Evolutionary conservation across 2,797 vertebrate species (phyloP).

Genomic region (Anguilla obscura): DNA sequence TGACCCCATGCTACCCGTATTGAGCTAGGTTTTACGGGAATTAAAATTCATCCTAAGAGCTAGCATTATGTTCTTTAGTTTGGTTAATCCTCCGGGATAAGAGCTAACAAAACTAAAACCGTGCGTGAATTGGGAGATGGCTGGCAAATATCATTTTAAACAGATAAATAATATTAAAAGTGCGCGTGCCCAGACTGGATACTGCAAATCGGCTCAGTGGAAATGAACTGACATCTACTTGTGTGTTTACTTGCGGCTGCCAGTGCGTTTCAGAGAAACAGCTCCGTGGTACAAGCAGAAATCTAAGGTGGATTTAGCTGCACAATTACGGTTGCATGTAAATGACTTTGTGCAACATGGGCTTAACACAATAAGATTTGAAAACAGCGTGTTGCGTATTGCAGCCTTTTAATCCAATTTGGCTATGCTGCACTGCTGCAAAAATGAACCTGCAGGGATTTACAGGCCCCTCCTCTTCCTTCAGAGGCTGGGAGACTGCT

Average conservation of each 20-base stretch:
- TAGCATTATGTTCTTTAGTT: not conserved
- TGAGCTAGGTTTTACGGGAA: not conserved
- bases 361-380: constrained; percentile 18
- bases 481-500: not conserved
- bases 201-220: not conserved
- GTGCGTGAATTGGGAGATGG: not conserved
- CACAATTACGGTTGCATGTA: not conserved
- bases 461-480: not conserved
- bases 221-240: not conserved
- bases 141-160: not conserved
- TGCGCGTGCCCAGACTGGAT: not conserved
- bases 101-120: constrained; percentile 12
- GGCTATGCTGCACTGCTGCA: constrained; percentile 3
- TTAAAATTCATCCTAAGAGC: not conserved
- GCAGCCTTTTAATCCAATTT: constrained; percentile 27
- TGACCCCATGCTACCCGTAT: not conserved
- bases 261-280: not conserved
- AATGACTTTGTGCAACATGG: constrained; percentile 1
- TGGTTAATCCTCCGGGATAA: constrained; percentile 7
- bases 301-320: not conserved
- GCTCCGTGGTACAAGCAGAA: not conserved
- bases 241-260: not conserved
- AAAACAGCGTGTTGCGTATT: constrained; percentile 15
- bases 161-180: not conserved
- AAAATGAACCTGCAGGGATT: constrained; percentile 12